Evolutionary conservation across 2,797 vertebrate species (phyloP).

Genomic region (Cephalopachus bancanus): DNA sequence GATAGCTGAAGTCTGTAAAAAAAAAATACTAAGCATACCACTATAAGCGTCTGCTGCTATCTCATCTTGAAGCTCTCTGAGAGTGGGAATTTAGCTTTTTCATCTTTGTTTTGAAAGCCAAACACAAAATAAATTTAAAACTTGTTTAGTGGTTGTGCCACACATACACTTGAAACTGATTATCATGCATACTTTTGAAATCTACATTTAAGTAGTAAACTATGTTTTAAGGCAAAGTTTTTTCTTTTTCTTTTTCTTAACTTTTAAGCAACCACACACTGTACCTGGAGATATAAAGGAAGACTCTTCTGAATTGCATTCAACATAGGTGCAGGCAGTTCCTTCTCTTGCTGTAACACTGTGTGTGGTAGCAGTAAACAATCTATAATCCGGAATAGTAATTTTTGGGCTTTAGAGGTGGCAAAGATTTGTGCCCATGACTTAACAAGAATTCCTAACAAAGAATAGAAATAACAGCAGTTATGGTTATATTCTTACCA

Average conservation of each 20-base stretch:
- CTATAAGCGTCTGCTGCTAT: background rate
- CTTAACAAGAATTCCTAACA: conserved; percentile 95
- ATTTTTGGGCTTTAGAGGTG: conserved; percentile 96
- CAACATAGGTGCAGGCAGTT: conserved; percentile 89
- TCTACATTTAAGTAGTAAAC: background rate
- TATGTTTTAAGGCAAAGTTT: background rate
- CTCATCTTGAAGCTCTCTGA: background rate
- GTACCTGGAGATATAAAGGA: conserved; percentile 96
- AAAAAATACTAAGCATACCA: background rate
- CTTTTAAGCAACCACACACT: background rate
- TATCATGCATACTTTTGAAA: background rate
- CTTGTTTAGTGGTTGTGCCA: background rate
- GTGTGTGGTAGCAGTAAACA: conserved; percentile 94
- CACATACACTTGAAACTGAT: background rate
- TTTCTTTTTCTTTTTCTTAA: background rate
- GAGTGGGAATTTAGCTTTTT: background rate
- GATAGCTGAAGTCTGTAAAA: background rate
- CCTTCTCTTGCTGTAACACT: conserved; percentile 95
- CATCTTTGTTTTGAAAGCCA: conserved; percentile 48
- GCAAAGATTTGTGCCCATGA: conserved; percentile 97
- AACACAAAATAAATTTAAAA: conserved; percentile 51
- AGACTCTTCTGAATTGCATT: conserved; percentile 94
- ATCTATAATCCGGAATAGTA: conserved; percentile 96
- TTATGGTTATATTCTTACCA: conserved; percentile 39
- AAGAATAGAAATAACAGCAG: conserved; percentile 58